These are phyloP conservation scores for Oligia strigilis DNA, from an alignment of 2,888 invertebrate genomes.

Conservation along the genomic window DNA sequence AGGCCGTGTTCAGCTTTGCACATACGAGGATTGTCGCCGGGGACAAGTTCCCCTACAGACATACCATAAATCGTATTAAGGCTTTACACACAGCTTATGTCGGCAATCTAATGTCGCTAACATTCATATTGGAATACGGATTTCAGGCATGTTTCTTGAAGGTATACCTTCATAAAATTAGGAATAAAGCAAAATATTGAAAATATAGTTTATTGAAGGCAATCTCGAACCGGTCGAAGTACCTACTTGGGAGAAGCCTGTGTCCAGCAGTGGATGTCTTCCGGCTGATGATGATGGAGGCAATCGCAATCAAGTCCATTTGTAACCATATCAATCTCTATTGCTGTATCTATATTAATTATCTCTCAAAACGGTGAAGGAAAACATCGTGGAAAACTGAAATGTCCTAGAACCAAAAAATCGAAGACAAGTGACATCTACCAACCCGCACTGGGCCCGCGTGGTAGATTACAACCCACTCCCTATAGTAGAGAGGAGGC, in stretches of 20 bases:
- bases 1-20: slow-evolving; percentile 40
- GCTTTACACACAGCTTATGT: slow-evolving; percentile 65
- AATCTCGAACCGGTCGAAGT: background rate
- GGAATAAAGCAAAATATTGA: background rate
- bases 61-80: slow-evolving; percentile 75
- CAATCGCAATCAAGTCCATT: background rate
- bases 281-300: background rate
- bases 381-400: background rate
- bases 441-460: background rate
- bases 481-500: background rate
- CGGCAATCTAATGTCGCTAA: slow-evolving; percentile 36
- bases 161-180: slow-evolving; percentile 2
- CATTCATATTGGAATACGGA: slow-evolving; percentile 30
- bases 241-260: background rate
- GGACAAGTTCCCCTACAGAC: slow-evolving; percentile 59
- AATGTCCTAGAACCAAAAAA: background rate
- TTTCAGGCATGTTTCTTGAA: slow-evolving; percentile 16
- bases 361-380: background rate
- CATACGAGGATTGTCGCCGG: slow-evolving; percentile 52
- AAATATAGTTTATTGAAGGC: background rate
- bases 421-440: background rate
- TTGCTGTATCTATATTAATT: background rate
- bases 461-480: background rate
- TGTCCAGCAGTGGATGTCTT: background rate
- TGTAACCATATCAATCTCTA: background rate